Base-by-base conservation (phyloP, 1,140 invertebrate genomes). In the Leptinotarsa defecta region DNA sequence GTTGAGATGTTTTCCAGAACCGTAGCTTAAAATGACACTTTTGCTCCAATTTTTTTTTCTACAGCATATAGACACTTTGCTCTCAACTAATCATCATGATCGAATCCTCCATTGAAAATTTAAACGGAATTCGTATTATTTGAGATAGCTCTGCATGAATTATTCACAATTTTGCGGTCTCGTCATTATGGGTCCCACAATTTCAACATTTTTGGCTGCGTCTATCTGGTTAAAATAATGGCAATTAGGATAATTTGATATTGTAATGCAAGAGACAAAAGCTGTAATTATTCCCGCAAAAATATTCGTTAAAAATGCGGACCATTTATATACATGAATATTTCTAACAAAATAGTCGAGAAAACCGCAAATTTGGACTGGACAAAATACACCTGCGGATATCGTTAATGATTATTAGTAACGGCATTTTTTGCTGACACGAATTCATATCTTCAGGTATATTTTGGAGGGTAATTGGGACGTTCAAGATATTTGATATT, bases 391-490 rank as follows among this genome's bases (percentile, higher is more conserved):
- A 78, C 77, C 77, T 78, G 77, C 77, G 67, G 77, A 78, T 72
- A 75, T 78, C 74, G 77, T 78, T 78, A 75, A 73, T 72, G 75
- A 76, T 75, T 48, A 75, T 76, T 71, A 71, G 70, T 71, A 71
- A 71, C 70, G 70, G 70, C 22, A n/a, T 71, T 71, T 71, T 71
- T 71, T 34, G 24, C 17, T 34, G 67, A 68, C 34, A 68, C 19
- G 24, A 43, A 43, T 43, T 43, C 34, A 43, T 43, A 11, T 43
- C 34, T 11, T 11, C 34, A 43, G 34, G 34, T 43, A 43, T 43
- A 43, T 43, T 43, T 43, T 2, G 34, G 34, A 43, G 34, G 8
- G 34, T 43, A 43, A 43, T 43, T 43, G 34, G 34, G 34, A 43
- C 34, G 34, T 43, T 43, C 34, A 43, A 43, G 34, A 43, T 43